Evolutionary conservation across 1,140 invertebrate species (phyloP), one percentile per base, ranked within the genome.

Genomic region (Hylyphantes graminicola): DNA sequence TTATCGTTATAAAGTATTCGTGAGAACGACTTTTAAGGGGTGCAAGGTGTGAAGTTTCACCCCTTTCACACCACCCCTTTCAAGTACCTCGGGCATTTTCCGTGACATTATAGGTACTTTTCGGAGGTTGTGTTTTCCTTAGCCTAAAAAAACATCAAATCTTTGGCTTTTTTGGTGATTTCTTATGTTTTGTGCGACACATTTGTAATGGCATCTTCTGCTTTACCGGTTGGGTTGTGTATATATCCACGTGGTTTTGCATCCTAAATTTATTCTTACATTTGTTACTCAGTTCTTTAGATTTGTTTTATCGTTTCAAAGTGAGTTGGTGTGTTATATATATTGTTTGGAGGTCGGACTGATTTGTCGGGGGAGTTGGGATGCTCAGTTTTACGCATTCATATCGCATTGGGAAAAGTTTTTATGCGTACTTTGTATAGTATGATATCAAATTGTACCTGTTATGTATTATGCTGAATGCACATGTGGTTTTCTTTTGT

Each of bases 41-140:
- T 35, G 35, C 35, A 59, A 73, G 68, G 79, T 81, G 79, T 81
- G 79, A 55, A 50, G 53, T 81, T 81, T 81, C 79, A 81, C 67
- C 68, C 79, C 50, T 73, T 81, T 81, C 72, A 48, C 19, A 13
- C 54, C 35, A 35, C 35, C 35, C 35, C 35, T 35, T 59, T 19
- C 57, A 65, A 65, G 61, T 54, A 67, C 77, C 65, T n/a, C 55
- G 10, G 21, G 77, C 77, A 65, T 80, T 80, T 80, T 35, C 35
- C 1, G 35, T 35, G 35, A 35, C 5, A 35, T 35, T 70, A 80
- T 53, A 70, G 53, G 61, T 50, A 78, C 59, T 78, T 78, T 65
- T 53, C 48, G n/a, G 10, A 55, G 65, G 19, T 68, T 81, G 79
- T 59, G 64, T 81, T 81, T 81, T 72, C 67, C 11, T 48, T 81